Evolutionary conservation across 2,797 vertebrate genomes (phyloP).

Genomic region (Diglossa cyanea): DNA sequence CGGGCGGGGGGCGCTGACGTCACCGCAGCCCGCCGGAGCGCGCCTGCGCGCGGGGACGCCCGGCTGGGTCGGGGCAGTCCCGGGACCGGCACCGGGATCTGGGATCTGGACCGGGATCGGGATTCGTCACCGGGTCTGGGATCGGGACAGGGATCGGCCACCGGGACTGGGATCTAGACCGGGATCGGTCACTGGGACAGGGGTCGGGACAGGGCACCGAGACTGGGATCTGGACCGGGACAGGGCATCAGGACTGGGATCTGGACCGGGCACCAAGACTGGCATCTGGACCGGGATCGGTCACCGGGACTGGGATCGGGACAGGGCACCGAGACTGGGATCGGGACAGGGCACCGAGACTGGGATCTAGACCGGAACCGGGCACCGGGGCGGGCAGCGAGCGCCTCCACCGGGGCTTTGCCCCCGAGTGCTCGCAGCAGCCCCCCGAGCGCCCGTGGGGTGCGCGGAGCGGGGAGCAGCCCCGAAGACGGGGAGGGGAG

Average conservation of each 20-base stretch:
- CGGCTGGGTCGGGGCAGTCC: not conserved
- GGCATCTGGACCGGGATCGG: not conserved
- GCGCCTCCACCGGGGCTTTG: not conserved
- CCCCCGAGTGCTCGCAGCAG: too few relatives aligned
- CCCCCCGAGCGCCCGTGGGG: not conserved
- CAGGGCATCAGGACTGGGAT: too few relatives aligned
- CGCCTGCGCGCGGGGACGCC: not conserved
- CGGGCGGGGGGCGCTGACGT: conserved; percentile 13
- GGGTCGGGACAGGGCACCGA: too few relatives aligned
- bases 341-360: too few relatives aligned
- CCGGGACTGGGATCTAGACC: too few relatives aligned
- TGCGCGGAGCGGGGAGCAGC: not conserved
- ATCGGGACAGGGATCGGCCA: too few relatives aligned
- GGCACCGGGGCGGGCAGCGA: not conserved
- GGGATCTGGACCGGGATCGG: not conserved
- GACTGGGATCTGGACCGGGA: not conserved
- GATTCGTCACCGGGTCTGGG: not conserved
- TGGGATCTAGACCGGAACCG: too few relatives aligned
- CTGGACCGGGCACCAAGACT: too few relatives aligned
- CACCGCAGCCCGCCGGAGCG: not conserved
- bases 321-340: too few relatives aligned
- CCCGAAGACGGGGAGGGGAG: not conserved
- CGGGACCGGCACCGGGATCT: not conserved
- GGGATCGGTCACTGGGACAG: too few relatives aligned
- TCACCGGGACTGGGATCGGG: not conserved